phyloP scores from a whole-genome alignment of 1,140 invertebrate species.

The Lethrus apterus region DNA sequence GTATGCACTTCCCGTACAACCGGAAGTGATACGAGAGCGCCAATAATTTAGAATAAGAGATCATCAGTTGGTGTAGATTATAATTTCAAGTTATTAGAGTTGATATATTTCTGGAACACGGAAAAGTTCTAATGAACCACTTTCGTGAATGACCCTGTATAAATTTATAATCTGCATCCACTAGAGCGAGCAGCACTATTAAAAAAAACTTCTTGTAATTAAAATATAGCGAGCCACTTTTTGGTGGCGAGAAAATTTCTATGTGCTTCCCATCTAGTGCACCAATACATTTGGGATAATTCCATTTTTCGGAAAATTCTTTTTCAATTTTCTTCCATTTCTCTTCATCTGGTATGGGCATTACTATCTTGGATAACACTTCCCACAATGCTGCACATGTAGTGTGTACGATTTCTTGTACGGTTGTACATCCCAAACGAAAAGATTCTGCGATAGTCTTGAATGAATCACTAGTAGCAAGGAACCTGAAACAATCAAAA shows the following conservation, averaged over 20 bases:
- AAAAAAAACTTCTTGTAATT: conserved; percentile 3
- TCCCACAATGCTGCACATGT: conserved; percentile 3
- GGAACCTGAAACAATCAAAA: neutral
- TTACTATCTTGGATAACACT: conserved; percentile 8
- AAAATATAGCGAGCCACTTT: conserved; percentile 6
- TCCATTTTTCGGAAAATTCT: conserved; percentile 1
- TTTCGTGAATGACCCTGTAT: no score
- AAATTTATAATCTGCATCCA: no score
- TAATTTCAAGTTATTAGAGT: no score
- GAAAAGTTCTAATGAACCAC: no score
- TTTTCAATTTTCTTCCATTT: conserved; percentile 4
- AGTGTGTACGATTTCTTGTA: neutral
- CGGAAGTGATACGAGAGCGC: no score
- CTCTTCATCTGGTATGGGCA: conserved; percentile 12
- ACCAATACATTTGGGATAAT: conserved; percentile 4
- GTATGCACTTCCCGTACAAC: no score
- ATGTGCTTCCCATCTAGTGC: conserved; percentile 7
- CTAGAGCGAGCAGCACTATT: no score
- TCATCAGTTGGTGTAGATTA: no score
- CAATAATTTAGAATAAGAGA: no score
- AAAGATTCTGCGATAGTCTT: neutral
- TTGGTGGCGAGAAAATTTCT: conserved; percentile 1
- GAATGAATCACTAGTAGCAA: neutral
- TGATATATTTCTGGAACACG: no score
- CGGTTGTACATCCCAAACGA: neutral